phyloP scores from a whole-genome alignment of 2,113 vertebrate species.

The Monopterus albus region DNA sequence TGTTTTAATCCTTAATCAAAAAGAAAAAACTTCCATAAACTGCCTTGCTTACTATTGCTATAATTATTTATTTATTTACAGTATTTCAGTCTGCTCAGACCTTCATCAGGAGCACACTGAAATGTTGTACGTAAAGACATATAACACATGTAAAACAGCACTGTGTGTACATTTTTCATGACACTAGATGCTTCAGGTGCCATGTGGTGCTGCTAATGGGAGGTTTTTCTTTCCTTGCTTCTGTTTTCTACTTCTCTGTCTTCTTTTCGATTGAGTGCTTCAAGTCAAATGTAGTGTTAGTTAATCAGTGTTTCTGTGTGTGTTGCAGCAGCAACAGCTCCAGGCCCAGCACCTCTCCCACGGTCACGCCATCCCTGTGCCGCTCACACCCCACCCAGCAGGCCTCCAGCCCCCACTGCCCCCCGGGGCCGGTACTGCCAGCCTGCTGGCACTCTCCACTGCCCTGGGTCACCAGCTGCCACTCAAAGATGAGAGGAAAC shows the following conservation, averaged over 20 bases:
- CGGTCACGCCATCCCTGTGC: slow-evolving; percentile 91
- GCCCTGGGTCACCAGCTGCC: slow-evolving; percentile 92
- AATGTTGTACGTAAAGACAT: background rate
- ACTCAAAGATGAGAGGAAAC: slow-evolving; percentile 95
- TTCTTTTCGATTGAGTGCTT: background rate
- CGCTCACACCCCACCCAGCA: slow-evolving; percentile 91
- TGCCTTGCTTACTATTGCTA: background rate
- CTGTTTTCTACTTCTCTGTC: background rate
- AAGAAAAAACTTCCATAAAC: too few species aligned
- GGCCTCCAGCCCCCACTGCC: slow-evolving; percentile 90
- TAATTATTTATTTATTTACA: background rate
- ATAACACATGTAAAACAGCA: background rate
- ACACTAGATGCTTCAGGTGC: background rate
- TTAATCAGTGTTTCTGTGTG: slow-evolving; percentile 26
- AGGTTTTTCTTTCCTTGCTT: too few species aligned
- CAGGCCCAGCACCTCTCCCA: slow-evolving; percentile 97
- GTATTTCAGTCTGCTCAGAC: background rate
- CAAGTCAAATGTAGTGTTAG: background rate
- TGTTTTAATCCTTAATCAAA: background rate
- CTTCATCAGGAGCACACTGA: background rate
- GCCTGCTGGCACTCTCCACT: slow-evolving; percentile 88
- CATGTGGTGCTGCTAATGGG: background rate
- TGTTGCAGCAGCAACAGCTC: slow-evolving; percentile 94
- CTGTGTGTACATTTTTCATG: too few species aligned
- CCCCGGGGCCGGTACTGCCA: slow-evolving; percentile 86